Evolutionary conservation across 2,888 invertebrate species (phyloP).

Genomic region (Lamellibrachia satsuma): DNA sequence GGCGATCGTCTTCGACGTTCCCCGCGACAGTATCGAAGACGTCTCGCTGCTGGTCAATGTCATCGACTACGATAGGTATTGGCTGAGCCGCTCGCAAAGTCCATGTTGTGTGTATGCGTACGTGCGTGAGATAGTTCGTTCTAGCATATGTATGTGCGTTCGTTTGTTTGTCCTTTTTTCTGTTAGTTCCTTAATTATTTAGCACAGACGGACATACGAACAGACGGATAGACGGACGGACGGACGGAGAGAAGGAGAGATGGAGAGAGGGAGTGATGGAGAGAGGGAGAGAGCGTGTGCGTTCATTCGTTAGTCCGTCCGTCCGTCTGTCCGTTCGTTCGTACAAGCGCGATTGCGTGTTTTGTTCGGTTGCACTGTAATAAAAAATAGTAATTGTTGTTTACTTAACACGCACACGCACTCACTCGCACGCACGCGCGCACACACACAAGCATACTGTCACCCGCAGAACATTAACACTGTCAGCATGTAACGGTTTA

Average conservation of each 20-base stretch:
- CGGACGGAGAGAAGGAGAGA: no score
- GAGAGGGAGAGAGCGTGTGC: not conserved
- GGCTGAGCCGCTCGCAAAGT: not conserved
- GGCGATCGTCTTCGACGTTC: slow-evolving; percentile 90
- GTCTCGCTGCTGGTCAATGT: slow-evolving; percentile 85
- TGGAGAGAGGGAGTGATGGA: no score
- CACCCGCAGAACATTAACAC: not conserved
- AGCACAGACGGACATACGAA: no score
- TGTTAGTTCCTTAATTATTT: not conserved
- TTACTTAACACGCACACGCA: not conserved
- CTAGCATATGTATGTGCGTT: not conserved
- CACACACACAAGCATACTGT: not conserved
- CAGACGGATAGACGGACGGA: no score
- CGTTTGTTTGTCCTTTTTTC: not conserved
- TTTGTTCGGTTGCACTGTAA: no score
- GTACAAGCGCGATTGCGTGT: not conserved
- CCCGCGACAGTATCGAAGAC: slow-evolving; percentile 80
- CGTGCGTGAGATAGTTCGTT: not conserved
- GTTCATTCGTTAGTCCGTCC: not conserved
- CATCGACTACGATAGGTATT: slow-evolving; percentile 86
- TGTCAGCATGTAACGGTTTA: not conserved
- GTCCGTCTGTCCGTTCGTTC: not conserved
- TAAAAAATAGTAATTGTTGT: no score
- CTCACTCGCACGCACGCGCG: not conserved
- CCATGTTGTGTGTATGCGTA: not conserved